phyloP scores from a whole-genome alignment of 2,113 vertebrate genomes.

The Mirza zaza region DNA sequence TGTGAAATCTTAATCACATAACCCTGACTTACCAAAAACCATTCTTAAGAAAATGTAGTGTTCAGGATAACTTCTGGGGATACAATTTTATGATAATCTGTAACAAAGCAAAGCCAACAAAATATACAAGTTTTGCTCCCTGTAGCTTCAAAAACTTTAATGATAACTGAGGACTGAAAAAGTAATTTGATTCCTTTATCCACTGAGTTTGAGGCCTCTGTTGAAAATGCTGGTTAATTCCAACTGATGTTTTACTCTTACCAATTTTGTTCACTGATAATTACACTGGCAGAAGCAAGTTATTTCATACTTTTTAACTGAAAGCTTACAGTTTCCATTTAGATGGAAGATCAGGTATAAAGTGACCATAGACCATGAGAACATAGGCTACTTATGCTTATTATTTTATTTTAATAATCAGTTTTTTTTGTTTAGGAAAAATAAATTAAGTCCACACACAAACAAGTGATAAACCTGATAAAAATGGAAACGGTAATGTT shows the following conservation, averaged over 20 bases:
- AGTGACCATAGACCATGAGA: not conserved
- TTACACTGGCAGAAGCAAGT: not conserved
- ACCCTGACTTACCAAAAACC: constrained; percentile 49
- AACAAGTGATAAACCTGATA: not conserved
- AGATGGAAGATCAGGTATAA: not conserved
- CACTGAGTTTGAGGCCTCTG: not conserved
- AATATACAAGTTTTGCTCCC: not conserved
- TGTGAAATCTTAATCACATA: constrained; percentile 63
- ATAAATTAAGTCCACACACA: not conserved
- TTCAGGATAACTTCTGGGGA: constrained; percentile 39
- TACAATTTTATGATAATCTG: constrained; percentile 60
- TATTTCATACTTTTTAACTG: not conserved
- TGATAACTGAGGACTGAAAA: not conserved
- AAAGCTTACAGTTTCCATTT: not conserved
- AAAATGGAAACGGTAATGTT: not conserved
- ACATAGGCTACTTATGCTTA: not conserved
- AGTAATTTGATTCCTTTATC: constrained; percentile 45
- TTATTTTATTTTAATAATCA: not conserved
- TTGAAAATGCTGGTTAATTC: constrained; percentile 25
- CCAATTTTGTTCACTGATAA: not conserved
- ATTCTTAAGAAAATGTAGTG: constrained; percentile 57
- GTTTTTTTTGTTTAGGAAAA: not conserved
- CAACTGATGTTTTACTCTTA: constrained; percentile 7
- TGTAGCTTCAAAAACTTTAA: constrained; percentile 43
- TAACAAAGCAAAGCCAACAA: constrained; percentile 11